Percentiles rank a stretch among this genome's conserved stretches.
phyloP scores from a whole-genome alignment of 2,888 invertebrate genomes.

The Tillus elongatus region DNA sequence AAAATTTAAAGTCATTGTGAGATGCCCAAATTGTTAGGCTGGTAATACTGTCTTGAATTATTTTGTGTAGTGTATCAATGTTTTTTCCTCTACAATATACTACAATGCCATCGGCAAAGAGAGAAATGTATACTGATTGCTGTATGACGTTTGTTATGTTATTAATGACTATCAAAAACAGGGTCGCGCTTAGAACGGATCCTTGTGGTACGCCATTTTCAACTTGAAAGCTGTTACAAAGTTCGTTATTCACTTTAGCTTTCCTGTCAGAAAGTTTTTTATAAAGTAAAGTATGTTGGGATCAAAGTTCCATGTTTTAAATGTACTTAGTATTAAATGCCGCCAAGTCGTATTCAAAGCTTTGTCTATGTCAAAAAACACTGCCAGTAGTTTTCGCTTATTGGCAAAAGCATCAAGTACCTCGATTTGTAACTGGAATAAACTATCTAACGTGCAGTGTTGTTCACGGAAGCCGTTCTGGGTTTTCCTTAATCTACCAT shows the following conservation, averaged over 20 bases:
- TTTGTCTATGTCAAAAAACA: not conserved
- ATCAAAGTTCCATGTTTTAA: too few species aligned
- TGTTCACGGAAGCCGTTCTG: not conserved
- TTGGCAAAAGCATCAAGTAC: not conserved
- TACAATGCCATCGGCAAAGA: not conserved
- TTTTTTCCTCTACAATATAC: not conserved
- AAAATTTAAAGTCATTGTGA: too few species aligned
- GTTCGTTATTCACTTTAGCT: too few species aligned
- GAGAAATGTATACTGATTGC: not conserved
- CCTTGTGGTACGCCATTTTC: conserved; percentile 1
- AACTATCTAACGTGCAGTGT: not conserved
- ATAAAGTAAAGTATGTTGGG: too few species aligned
- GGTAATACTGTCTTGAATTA: too few species aligned
- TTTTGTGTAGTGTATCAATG: too few species aligned
- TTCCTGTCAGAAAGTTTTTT: too few species aligned
- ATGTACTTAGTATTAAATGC: too few species aligned
- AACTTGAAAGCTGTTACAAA: too few species aligned
- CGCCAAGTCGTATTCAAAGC: too few species aligned
- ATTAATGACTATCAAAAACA: not conserved
- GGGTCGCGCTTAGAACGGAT: not conserved
- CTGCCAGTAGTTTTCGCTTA: not conserved
- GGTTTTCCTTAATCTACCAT: not conserved
- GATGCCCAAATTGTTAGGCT: too few species aligned
- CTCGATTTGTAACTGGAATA: not conserved
- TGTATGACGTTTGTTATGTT: not conserved